Conservation (phyloP, 37 sponge, comb jelly and placozoan species). For the Aplysina aerophoba region DNA sequence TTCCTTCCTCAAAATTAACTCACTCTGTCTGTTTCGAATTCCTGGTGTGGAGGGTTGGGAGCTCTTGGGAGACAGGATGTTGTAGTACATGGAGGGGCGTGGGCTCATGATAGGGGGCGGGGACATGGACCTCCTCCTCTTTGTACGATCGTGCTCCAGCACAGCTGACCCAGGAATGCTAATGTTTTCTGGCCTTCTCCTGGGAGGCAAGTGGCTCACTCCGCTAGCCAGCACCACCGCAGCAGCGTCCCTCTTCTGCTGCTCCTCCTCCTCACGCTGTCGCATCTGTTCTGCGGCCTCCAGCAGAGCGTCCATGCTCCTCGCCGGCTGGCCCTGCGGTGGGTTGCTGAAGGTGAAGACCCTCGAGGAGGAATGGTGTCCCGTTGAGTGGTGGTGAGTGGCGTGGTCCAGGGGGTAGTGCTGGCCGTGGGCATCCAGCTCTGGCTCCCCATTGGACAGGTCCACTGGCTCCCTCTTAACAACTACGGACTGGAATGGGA, state of each 20-base stretch:
- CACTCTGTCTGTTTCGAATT: constrained; percentile 15
- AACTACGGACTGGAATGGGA: not conserved
- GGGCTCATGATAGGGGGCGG: constrained; percentile 26
- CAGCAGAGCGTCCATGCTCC: constrained; percentile 24
- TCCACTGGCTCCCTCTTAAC: constrained; percentile 14
- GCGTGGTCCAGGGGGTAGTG: not conserved
- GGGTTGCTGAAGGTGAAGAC: not conserved
- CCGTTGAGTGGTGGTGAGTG: not conserved
- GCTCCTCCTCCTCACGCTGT: constrained; percentile 23
- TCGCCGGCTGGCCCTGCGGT: not conserved
- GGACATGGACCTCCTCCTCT: constrained; percentile 25
- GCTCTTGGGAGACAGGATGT: constrained; percentile 21
- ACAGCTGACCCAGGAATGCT: constrained; percentile 16
- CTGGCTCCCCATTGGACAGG: not conserved
- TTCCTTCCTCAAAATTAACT: not conserved
- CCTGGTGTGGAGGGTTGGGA: constrained; percentile 33
- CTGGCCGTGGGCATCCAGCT: not conserved
- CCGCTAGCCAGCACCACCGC: constrained; percentile 18
- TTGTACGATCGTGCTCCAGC: not conserved
- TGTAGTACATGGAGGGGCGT: constrained; percentile 23
- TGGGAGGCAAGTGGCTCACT: not conserved
- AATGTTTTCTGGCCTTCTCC: constrained; percentile 24
- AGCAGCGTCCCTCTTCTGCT: constrained; percentile 9
- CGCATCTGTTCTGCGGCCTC: constrained; percentile 12
- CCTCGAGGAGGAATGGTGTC: not conserved